Evolutionary conservation across 1,140 invertebrate genomes (phyloP), one percentile per base, ranked within the genome.

Genomic region (Saccostrea glomerata): DNA sequence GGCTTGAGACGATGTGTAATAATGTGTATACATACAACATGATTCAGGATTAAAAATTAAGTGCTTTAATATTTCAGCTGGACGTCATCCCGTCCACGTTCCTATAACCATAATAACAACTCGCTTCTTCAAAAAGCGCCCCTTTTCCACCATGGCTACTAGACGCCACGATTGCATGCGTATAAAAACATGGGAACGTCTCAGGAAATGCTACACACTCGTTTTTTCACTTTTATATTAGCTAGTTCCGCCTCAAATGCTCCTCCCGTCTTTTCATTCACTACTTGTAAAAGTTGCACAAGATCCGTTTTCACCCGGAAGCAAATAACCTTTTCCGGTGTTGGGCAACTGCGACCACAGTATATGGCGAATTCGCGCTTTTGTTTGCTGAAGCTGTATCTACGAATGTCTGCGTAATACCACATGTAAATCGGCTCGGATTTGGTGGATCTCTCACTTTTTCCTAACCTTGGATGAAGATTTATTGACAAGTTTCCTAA

Each of bases 321-420:
- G 25, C 70, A 77, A 36, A 77, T 77, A 2, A 77, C 30, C 30
- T 77, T 77, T 36, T 77, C 70, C 25, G 70, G 70, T 25, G 70
- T 77, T 36, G 70, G 23, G 25, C 70, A 77, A 36, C 15, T 77
- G 13, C 70, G 70, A 36, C 70, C 70, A 77, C 70, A 77, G 30
- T 77, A 77, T 30, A 77, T 77, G 3, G 70, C 70, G 25, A 77
- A 77, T 77, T 77, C 70, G 11, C 70, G 70, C 70, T 36, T 77
- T 25, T 77, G 70, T 77, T 77, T 77, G 70, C 70, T 77, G 70
- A 77, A 77, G 25, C 70, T 77, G 70, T 77, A 77, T 36, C 70
- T 12, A 1, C 70, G 23, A 36, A 77, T 77, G 70, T 77, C 70
- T 15, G 70, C 70, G 25, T 77, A 77, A 77, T 36, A 77, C 70